These are phyloP conservation scores for Rhodophaea formosa DNA, from an alignment of 2,888 invertebrate genomes.

Conservation along the genomic window DNA sequence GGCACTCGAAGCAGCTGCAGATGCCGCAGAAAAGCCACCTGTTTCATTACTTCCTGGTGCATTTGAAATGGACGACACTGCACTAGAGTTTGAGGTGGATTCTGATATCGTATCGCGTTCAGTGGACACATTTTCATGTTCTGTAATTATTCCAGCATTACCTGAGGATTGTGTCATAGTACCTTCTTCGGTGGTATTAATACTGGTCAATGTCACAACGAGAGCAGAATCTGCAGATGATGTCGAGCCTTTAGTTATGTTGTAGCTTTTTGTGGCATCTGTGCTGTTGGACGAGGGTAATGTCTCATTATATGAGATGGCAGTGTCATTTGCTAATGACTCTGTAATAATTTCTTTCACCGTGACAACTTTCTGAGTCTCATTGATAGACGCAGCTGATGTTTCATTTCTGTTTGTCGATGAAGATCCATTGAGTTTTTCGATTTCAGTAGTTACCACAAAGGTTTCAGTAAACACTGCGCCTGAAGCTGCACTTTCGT, in stretches of 20 bases:
- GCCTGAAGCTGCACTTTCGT: neutral
- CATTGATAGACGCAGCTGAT: neutral
- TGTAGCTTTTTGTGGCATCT: neutral
- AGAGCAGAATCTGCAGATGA: neutral
- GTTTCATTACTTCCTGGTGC: neutral
- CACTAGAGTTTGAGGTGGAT: neutral
- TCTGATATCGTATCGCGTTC: neutral
- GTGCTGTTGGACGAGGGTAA: neutral
- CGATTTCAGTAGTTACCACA: conserved; percentile 1
- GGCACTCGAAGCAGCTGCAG: neutral
- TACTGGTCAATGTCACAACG: conserved; percentile 13
- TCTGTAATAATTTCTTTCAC: conserved; percentile 4
- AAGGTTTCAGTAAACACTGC: neutral
- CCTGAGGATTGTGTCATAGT: neutral
- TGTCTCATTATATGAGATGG: neutral
- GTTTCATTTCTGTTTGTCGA: no score
- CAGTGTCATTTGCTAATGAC: neutral
- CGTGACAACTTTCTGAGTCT: neutral
- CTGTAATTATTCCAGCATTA: neutral
- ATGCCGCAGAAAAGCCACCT: neutral
- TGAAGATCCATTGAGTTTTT: neutral
- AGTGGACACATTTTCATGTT: neutral
- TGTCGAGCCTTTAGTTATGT: neutral
- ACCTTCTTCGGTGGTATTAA: conserved; percentile 1
- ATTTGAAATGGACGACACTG: neutral